A percentile compares a stretch with the other conserved stretches of the same genome.
Evolutionary conservation across 1,140 invertebrate genomes (phyloP).

Genomic region (Hyles euphorbiae): DNA sequence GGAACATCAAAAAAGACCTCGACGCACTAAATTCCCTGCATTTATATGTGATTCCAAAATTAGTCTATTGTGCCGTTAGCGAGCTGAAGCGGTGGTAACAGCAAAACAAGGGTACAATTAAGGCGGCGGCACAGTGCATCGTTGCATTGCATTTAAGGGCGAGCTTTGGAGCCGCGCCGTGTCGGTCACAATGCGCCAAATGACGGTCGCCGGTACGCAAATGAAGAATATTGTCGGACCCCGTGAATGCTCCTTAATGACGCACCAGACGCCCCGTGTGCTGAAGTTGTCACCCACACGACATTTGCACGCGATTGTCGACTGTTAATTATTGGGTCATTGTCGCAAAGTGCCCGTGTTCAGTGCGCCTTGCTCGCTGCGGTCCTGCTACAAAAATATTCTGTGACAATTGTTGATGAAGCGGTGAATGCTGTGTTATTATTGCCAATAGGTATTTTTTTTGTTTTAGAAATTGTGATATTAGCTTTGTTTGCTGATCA

Average conservation of each 20-base stretch:
- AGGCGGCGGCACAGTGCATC: slow-evolving; percentile 53
- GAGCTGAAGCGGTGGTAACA: slow-evolving; percentile 10
- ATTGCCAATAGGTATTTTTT: too few species aligned
- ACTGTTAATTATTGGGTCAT: slow-evolving; percentile 36
- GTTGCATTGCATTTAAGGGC: slow-evolving; percentile 43
- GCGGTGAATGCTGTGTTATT: too few species aligned
- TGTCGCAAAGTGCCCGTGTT: slow-evolving; percentile 12
- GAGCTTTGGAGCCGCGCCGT: slow-evolving; percentile 20
- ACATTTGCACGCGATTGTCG: slow-evolving; percentile 51
- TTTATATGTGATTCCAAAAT: too few species aligned
- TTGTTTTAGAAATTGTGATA: too few species aligned
- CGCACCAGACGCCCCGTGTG: slow-evolving; percentile 37
- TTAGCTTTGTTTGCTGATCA: too few species aligned
- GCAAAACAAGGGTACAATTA: slow-evolving; percentile 70
- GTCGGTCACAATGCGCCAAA: slow-evolving; percentile 63
- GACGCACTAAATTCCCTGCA: too few species aligned
- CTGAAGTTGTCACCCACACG: slow-evolving; percentile 42
- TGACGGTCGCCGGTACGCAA: slow-evolving; percentile 64
- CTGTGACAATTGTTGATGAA: too few species aligned
- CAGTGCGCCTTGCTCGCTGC: background rate
- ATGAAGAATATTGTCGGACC: slow-evolving; percentile 73
- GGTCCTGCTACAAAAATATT: background rate
- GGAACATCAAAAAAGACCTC: too few species aligned
- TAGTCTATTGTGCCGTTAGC: too few species aligned
- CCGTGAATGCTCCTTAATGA: slow-evolving; percentile 70